Evolutionary conservation across 2,113 vertebrate genomes (phyloP), one percentile per base, ranked within the genome.

Genomic region (Siphamia tubifer): DNA sequence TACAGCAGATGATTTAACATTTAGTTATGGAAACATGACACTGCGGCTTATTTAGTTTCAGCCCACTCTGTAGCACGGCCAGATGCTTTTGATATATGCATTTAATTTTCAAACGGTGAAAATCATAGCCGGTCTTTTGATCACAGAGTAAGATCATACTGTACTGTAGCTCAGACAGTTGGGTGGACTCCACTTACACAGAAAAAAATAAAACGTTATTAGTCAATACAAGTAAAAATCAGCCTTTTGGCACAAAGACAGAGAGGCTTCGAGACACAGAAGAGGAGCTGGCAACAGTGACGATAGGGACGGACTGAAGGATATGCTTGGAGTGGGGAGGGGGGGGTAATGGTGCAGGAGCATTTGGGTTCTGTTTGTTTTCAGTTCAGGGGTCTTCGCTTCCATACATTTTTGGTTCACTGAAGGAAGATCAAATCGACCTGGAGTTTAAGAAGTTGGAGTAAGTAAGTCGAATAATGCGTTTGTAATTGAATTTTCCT

Each of bases 1-100:
- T 60, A 60, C 70, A 47, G 79, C 44, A 62, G 79, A 87, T 71
- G 75, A 86, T 79, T 83, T 81, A 74, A 79, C 61, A 53, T 81
- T 85, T 15, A 81, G 68, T 74, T 19, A 30, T 42, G 72, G 85
- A 81, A 89, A 90, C 81, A 61, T 17, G 83, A 90, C 81, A 77
- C 85, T 66, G 63, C 1, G 45, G 70, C 57, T 44, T 58, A 62
- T 76, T 89, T 76, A 11, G 40, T 38, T 68, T 69, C 63, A 68
- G 44, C 68, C 66, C 48, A 39, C 68, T 76, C 35, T 54, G 63
- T 5, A 78, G 74, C 70, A 19, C 2, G 60, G 48, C 79, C 83
- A 85, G 62, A 87, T 89, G 89, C 87, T 86, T 90, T 81, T 81
- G 75, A 78, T 90, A 84, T 72, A 56, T 55, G 61, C 63, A 25